Evolutionary conservation across 1,140 invertebrate genomes (phyloP), one percentile per base, ranked within the genome.

Genomic region (Oryzaephilus surinamensis): DNA sequence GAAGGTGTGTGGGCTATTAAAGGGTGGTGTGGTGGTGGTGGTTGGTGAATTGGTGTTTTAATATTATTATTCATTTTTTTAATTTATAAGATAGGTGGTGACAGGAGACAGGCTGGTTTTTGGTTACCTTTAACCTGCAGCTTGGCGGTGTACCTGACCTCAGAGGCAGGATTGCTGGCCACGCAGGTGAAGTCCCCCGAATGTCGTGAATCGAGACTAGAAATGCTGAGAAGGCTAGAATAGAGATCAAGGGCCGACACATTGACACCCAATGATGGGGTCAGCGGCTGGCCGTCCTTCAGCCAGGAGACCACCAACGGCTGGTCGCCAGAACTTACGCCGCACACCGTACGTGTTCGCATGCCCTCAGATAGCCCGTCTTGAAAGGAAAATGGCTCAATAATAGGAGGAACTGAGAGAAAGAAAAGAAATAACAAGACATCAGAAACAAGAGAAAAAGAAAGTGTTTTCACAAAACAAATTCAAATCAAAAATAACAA

Each of bases 381-480:
- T 72, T 81, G 79, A 69, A 84, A 84, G 68, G 70, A 75, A 75
- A 84, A 84, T 65, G 80, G 79, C 72, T 82, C 79, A 73, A 84
- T 82, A 70, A 79, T 79, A 69, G 80, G 80, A 66, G 80, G 79
- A 74, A 83, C 81, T 84, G 77, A 67, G 77, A 77, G 67, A 76
- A 64, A 71, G 66, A 27, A 28, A 20, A 69, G 69, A 67, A 61
- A 73, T 68, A 74, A 70, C 69, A 64, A 68, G 69, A 69, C 66
- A 66, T 69, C 63, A 71, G 67, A 73, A 66, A 71, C 62, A n/a
- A n/a, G n/a, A 67, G 67, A 69, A 68, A 66, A 71, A 67, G 63
- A 69, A 50, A 47, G 37, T 43, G 28, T 32, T 46, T 40, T 41
- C 37, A 16, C 29, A 24, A 24, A 6, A 24, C 11, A 35, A 41